Evolutionary conservation across 1,140 invertebrate genomes (phyloP).

Genomic region (Hylaeus anthracinus): DNA sequence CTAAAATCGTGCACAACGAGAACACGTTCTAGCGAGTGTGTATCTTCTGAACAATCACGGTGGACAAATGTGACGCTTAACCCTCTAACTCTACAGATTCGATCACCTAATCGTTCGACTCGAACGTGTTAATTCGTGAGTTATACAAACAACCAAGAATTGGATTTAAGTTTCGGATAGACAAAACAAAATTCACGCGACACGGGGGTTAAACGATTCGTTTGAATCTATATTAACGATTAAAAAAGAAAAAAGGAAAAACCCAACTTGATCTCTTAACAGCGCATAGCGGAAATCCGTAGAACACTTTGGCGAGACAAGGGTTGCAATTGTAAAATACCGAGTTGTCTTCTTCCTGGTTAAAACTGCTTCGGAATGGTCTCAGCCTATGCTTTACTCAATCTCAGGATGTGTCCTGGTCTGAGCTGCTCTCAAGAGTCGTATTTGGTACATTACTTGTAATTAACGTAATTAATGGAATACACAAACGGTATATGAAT

Average conservation of each 20-base stretch:
- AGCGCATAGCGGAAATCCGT: conserved; percentile 5
- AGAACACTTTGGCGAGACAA: conserved; percentile 34
- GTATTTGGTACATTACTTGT: conserved; percentile 65
- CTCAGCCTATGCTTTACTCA: conserved; percentile 76
- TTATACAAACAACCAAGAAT: no score
- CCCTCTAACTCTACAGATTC: no score
- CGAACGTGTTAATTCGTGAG: no score
- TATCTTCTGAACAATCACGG: conserved; percentile 48
- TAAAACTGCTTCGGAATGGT: conserved; percentile 58
- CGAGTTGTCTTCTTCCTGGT: conserved; percentile 57
- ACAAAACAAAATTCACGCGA: no score
- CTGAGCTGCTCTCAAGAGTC: conserved; percentile 66
- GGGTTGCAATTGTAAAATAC: conserved; percentile 60
- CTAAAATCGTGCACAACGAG: conserved; percentile 63
- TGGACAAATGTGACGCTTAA: no score
- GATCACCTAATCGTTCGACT: no score
- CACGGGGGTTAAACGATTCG: not conserved
- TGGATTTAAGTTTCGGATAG: no score
- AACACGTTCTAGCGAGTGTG: conserved; percentile 65
- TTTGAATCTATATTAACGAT: conserved; percentile 3
- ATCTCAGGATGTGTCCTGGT: conserved; percentile 73
- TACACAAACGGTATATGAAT: conserved; percentile 78
- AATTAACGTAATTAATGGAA: conserved; percentile 73
- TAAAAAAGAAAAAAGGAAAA: not conserved
- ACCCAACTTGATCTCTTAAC: not conserved